Conservation (phyloP, 2,113 vertebrate species). For the Calypte anna region DNA sequence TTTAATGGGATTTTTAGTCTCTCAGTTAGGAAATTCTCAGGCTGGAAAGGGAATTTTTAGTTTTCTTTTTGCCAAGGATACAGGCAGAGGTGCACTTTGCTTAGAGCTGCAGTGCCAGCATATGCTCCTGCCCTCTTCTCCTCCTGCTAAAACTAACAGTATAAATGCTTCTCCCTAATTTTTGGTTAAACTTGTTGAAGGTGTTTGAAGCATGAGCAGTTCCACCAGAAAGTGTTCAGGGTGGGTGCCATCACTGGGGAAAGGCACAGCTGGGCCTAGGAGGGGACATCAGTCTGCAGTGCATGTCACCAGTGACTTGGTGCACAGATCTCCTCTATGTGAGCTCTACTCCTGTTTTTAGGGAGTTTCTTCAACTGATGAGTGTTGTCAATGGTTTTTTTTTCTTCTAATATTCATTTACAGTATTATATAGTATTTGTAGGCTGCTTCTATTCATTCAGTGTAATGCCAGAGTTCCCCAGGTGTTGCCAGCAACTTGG, state of each 20-base stretch:
- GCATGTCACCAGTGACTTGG: not conserved
- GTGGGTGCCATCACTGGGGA: not conserved
- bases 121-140: not conserved
- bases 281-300: not conserved
- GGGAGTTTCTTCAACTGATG: not conserved
- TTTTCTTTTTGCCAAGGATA: not conserved
- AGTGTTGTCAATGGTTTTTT: accelerated
- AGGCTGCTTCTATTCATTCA: not conserved
- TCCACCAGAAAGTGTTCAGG: not conserved
- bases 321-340: not conserved
- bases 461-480: not conserved
- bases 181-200: not conserved
- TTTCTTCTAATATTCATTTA: not conserved
- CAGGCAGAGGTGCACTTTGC: not conserved
- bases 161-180: not conserved
- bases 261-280: not conserved
- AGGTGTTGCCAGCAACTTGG: not conserved
- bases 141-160: not conserved
- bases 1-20: not conserved
- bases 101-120: not conserved
- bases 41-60: not conserved
- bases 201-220: not conserved
- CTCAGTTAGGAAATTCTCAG: not conserved
- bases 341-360: not conserved
- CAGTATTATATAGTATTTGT: not conserved